Percentiles rank a stretch among this genome's conserved stretches.
These are phyloP conservation scores for Steromphala cineraria DNA, from an alignment of 2,888 invertebrate genomes.

Conservation along the genomic window DNA sequence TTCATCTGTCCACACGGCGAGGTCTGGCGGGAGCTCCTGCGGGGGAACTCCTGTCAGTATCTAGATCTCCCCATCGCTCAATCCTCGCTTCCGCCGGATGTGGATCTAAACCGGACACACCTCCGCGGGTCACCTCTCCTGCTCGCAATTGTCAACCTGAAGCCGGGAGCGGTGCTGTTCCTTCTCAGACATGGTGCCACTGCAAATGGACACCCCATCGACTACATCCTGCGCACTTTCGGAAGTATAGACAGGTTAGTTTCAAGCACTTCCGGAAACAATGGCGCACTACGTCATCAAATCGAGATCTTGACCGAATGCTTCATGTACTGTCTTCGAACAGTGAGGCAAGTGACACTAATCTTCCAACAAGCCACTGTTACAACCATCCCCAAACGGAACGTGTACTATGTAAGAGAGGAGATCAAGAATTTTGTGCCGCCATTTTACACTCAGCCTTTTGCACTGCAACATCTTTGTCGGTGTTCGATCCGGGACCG, in stretches of 20 bases:
- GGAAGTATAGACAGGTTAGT: background rate
- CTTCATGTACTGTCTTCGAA: background rate
- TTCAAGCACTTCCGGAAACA: background rate
- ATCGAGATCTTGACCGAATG: background rate
- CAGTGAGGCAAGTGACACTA: background rate
- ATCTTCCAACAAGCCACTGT: background rate
- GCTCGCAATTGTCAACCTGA: slow-evolving; percentile 22
- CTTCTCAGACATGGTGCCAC: slow-evolving; percentile 18
- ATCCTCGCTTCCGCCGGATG: slow-evolving; percentile 5
- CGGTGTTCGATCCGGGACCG: background rate
- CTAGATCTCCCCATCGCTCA: slow-evolving; percentile 21
- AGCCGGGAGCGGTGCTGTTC: slow-evolving; percentile 12
- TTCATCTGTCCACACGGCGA: slow-evolving; percentile 5
- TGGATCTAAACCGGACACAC: slow-evolving; percentile 7
- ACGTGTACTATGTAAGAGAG: slow-evolving; percentile 16
- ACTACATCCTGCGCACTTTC: slow-evolving; percentile 22
- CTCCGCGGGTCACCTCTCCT: slow-evolving; percentile 15
- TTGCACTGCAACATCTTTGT: slow-evolving; percentile 9
- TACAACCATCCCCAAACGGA: background rate
- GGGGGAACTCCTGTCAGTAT: background rate
- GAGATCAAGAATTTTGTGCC: slow-evolving; percentile 3
- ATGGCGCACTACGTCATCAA: background rate
- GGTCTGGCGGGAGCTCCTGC: slow-evolving; percentile 14
- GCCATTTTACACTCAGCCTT: slow-evolving; percentile 4
- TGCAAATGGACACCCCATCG: slow-evolving; percentile 1